Conservation (phyloP, 2,797 vertebrate genomes). For the Cyprinodon diabolis region DNA sequence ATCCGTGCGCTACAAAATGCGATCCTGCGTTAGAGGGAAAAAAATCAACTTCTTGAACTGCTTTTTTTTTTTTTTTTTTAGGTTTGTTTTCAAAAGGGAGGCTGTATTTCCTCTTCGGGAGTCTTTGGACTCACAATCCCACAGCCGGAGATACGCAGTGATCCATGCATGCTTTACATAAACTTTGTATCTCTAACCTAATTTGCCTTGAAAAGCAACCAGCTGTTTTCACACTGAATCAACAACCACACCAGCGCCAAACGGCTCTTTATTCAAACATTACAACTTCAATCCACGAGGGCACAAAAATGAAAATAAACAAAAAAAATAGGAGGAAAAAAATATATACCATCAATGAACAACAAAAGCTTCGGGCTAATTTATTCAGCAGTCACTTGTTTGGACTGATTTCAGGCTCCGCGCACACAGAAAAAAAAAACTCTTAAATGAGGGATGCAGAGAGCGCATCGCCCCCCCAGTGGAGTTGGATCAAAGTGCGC, state of each 20-base stretch:
- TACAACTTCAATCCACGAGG: constrained; percentile 67
- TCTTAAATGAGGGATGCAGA: constrained; percentile 65
- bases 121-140: constrained; percentile 72
- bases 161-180: constrained; percentile 73
- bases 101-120: constrained; percentile 80
- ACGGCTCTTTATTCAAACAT: constrained; percentile 43
- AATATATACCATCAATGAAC: constrained; percentile 29
- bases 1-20: constrained; percentile 76
- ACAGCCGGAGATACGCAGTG: constrained; percentile 68
- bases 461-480: constrained; percentile 72
- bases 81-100: constrained; percentile 37
- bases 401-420: constrained; percentile 50
- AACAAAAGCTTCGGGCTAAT: constrained; percentile 38
- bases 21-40: constrained; percentile 62
- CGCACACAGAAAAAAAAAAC: constrained; percentile 37
- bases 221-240: constrained; percentile 25
- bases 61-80: neutral
- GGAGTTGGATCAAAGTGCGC: constrained; percentile 82
- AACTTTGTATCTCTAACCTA: constrained; percentile 65
- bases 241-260: constrained; percentile 41
- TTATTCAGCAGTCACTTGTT: constrained; percentile 61
- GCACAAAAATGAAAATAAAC: constrained; percentile 12
- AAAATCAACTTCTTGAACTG: constrained; percentile 68
- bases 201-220: constrained; percentile 32
- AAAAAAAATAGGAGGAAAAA: neutral